Evolutionary conservation across 2,888 invertebrate species (phyloP), one percentile per base, ranked within the genome.

Genomic region (Ischnura elegans): DNA sequence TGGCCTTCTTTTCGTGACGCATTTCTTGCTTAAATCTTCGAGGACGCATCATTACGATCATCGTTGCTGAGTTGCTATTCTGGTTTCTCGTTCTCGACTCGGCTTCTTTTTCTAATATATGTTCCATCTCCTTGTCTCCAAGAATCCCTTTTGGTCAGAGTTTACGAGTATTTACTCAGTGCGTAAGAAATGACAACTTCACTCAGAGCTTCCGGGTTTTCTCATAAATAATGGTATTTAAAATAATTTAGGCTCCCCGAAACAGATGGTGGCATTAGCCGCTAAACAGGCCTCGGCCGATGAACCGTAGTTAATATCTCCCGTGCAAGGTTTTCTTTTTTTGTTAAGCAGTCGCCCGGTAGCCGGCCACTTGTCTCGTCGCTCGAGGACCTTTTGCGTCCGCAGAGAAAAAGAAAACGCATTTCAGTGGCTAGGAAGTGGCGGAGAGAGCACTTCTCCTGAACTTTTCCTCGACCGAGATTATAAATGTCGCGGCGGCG

Each of bases 401-500:
- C 19, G 46, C 25, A 19, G n/a, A 55, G 42, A 85, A 85, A 76
- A 51, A 87, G 25, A 87, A 76, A 90, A 87, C n/a, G n/a, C n/a
- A n/a, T n/a, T n/a, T n/a, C n/a, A 6, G 43, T 8, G 46, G 36
- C 42, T 87, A 42, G 55, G 61, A 87, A 36, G 87, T 21, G 36
- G 87, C 29, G 36, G 76, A 76, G 36, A n/a, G 36, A 42, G 45
- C 87, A 61, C 61, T 47, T 25, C 84, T 29, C 43, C 85, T 94
- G 87, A n/a, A 45, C 90, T 61, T 90, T 43, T 61, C 90, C 43
- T 42, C 61, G 36, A 19, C 51, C 61, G n/a, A 61, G 43, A 90
- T 43, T 61, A 61, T 61, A 90, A 61, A 90, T 90, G 90, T 90
- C 90, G 66, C 90, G 90, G 36, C 61, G 90, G 25, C n/a, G n/a